Base-by-base conservation (phyloP, 2,113 vertebrate species). In the Hyperoodon ampullatus region DNA sequence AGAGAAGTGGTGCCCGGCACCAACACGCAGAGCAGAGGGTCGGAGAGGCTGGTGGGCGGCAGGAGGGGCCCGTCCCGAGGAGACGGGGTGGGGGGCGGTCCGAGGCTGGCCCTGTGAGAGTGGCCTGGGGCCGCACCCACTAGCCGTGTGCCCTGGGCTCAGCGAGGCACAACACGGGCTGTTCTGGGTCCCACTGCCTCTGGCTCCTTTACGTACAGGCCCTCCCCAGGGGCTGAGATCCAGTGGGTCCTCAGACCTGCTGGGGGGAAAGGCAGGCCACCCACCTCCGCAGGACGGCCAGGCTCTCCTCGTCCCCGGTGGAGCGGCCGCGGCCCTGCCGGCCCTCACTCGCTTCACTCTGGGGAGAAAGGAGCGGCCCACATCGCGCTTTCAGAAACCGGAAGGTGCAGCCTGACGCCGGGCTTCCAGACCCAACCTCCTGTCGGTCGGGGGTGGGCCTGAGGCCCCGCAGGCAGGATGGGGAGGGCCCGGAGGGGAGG, bases 261-360 rank as follows among this genome's bases (percentile, higher is more conserved):
- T 39, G 28, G 14, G 68, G 8, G 19, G 63, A 24, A 24, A 15
- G 61, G 71, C 12, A 5, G 71, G 10, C 11, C 0, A 92, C 99
- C 98, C 97, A 99, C 99, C 99, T 99, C 95, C 99, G 98, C 97
- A 99, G 98, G 85, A 99, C 98, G 58, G 99, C 99, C 97, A 99
- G 98, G 98, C 99, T 99, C 98, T 99, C 99, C 98, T 99, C 99
- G 42, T 99, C 99, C 60, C 99, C 99, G 3, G 99, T 82, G 75
- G 99, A 99, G 30, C 98, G 97, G 93, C 99, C 98, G 95, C 99
- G 98, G 97, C 98, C 99, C 93, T 98, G 98, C 91, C 99, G 98
- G 26, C 98, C 98, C 95, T 99, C 98, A 28, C 97, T 98, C 65
- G 96, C 89, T 18, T 99, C 99, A 83, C 90, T 99, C 99, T 99